These are phyloP conservation scores for Diplolepis rosae DNA, from an alignment of 2,888 invertebrate species.

Conservation along the genomic window DNA sequence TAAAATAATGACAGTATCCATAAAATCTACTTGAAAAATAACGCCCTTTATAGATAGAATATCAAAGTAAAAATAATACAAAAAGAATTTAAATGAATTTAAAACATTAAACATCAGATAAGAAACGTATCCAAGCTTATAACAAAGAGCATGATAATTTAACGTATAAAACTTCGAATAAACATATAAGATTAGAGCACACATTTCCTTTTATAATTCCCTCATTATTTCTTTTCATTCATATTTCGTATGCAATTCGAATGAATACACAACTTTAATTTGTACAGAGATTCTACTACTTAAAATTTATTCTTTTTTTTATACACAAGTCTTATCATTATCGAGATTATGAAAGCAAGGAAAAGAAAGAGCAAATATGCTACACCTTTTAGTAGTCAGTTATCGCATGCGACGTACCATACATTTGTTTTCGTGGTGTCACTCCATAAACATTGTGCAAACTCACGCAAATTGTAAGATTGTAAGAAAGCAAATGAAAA, in stretches of 20 bases:
- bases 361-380: slow-evolving; percentile 1
- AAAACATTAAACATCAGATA: too few species aligned
- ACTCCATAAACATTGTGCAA: slow-evolving; percentile 47
- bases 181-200: neutral
- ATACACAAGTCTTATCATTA: neutral
- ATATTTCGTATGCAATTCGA: neutral
- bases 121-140: neutral
- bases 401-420: slow-evolving; percentile 48
- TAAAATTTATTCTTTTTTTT: neutral
- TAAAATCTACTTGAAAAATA: too few species aligned
- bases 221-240: slow-evolving; percentile 5
- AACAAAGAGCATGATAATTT: neutral
- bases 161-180: neutral
- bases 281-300: neutral
- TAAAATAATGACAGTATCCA: too few species aligned
- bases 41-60: too few species aligned
- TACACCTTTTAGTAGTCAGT: slow-evolving; percentile 15
- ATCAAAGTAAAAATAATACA: too few species aligned
- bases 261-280: neutral
- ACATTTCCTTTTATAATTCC: neutral
- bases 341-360: slow-evolving; percentile 2
- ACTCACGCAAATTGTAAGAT: slow-evolving; percentile 43
- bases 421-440: slow-evolving; percentile 51
- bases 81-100: too few species aligned
- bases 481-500: slow-evolving; percentile 29